Conservation (phyloP, 1,140 invertebrate species). For the Diachasma alloeum region DNA sequence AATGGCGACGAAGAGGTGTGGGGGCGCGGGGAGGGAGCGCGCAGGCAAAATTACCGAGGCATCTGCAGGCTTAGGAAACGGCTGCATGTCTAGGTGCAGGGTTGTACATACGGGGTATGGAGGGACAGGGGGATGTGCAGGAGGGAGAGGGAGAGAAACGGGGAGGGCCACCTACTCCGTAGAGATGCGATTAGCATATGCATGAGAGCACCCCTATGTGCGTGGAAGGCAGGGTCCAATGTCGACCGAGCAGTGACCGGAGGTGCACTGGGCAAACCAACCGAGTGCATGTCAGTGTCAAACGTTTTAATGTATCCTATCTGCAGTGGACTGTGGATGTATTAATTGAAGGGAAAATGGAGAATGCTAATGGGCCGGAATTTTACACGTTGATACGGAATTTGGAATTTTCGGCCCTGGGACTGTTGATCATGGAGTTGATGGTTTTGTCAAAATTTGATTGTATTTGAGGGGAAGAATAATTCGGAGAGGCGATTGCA, state of each 20-base stretch:
- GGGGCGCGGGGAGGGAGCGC: background rate
- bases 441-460: too few species aligned
- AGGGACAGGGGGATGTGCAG: background rate
- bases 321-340: background rate
- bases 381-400: background rate
- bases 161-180: background rate
- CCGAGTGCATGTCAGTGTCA: constrained; percentile 33
- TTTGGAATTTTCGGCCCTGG: background rate
- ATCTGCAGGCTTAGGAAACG: background rate
- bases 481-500: too few species aligned
- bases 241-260: constrained; percentile 4
- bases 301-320: background rate
- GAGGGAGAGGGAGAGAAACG: background rate
- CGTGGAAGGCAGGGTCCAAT: background rate
- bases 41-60: background rate
- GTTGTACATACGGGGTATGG: background rate
- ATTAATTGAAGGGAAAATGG: constrained; percentile 9
- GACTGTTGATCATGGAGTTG: too few species aligned
- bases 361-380: background rate
- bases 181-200: constrained; percentile 57
- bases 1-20: background rate
- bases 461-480: too few species aligned
- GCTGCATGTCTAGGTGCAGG: background rate
- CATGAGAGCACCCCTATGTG: constrained; percentile 48
- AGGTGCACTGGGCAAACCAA: background rate